phyloP scores from a whole-genome alignment of 2,797 vertebrate genomes.

The Enteromius argenteus region DNA sequence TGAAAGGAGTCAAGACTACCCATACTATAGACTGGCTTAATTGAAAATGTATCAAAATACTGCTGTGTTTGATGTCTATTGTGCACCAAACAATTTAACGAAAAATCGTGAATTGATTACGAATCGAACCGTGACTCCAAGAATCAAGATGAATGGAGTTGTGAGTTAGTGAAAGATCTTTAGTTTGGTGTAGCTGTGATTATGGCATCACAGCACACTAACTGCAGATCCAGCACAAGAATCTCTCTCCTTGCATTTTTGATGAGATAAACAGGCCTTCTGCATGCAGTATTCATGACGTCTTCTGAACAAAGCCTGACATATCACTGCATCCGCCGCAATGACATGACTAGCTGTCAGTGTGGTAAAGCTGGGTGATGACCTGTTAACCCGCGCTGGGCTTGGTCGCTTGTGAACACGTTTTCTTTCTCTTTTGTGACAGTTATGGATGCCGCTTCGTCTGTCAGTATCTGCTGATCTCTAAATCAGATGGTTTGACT shows the following conservation, averaged over 20 bases:
- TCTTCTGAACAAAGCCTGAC: constrained; percentile 76
- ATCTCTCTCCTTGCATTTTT: constrained; percentile 73
- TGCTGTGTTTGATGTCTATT: background rate
- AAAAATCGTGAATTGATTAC: background rate
- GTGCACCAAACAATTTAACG: background rate
- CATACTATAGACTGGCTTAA: background rate
- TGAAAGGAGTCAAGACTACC: background rate
- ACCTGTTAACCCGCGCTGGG: constrained; percentile 7
- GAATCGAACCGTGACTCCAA: background rate
- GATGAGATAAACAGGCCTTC: constrained; percentile 66
- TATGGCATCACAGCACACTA: constrained; percentile 66
- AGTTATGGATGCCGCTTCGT: constrained; percentile 70
- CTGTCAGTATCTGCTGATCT: constrained; percentile 80
- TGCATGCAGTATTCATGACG: constrained; percentile 79
- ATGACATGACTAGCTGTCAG: constrained; percentile 51
- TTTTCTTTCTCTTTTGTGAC: background rate
- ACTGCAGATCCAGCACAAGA: constrained; percentile 66
- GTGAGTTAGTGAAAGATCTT: constrained; percentile 4
- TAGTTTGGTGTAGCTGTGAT: constrained; percentile 64
- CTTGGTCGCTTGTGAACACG: background rate
- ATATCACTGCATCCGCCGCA: constrained; percentile 57
- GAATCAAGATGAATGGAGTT: background rate
- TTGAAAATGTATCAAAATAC: background rate
- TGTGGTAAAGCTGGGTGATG: constrained; percentile 61
- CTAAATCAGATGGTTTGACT: constrained; percentile 77